Evolutionary conservation across 2,888 invertebrate genomes (phyloP).

Genomic region (Drosophila lacicola): DNA sequence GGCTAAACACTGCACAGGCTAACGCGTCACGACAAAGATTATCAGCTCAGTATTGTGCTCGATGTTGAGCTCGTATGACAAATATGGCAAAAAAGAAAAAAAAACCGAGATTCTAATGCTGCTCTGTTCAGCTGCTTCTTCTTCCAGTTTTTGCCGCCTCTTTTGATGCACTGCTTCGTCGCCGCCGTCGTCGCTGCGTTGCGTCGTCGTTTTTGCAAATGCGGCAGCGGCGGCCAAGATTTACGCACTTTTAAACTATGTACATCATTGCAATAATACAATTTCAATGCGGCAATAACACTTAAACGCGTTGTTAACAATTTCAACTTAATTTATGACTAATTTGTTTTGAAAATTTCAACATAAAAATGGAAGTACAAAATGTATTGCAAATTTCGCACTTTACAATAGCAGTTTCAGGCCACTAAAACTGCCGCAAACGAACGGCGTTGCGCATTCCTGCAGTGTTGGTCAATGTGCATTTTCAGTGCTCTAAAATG

Average conservation of each 20-base stretch:
- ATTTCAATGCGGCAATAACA: slow-evolving; percentile 44
- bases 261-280: slow-evolving; percentile 53
- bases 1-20: slow-evolving; percentile 34
- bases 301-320: slow-evolving; percentile 44
- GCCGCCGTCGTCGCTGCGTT: slow-evolving; percentile 60
- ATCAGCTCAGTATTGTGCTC: slow-evolving; percentile 40
- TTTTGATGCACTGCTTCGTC: slow-evolving; percentile 79
- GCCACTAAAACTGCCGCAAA: slow-evolving; percentile 50
- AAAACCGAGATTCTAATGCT: slow-evolving; percentile 63
- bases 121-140: slow-evolving; percentile 66
- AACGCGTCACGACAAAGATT: slow-evolving; percentile 56
- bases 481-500: slow-evolving; percentile 34
- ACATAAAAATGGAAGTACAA: slow-evolving; percentile 77
- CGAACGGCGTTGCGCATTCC: slow-evolving; percentile 52
- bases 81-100: slow-evolving; percentile 44
- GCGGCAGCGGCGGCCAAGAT: slow-evolving; percentile 49
- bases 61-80: slow-evolving; percentile 48
- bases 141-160: slow-evolving; percentile 77
- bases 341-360: slow-evolving; percentile 68
- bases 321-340: slow-evolving; percentile 61
- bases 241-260: slow-evolving; percentile 74
- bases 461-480: slow-evolving; percentile 40
- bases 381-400: slow-evolving; percentile 77
- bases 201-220: slow-evolving; percentile 64
- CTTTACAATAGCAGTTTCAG: slow-evolving; percentile 63